Evolutionary conservation across 2,888 invertebrate genomes (phyloP).

Genomic region (Ariolimax columbianus): DNA sequence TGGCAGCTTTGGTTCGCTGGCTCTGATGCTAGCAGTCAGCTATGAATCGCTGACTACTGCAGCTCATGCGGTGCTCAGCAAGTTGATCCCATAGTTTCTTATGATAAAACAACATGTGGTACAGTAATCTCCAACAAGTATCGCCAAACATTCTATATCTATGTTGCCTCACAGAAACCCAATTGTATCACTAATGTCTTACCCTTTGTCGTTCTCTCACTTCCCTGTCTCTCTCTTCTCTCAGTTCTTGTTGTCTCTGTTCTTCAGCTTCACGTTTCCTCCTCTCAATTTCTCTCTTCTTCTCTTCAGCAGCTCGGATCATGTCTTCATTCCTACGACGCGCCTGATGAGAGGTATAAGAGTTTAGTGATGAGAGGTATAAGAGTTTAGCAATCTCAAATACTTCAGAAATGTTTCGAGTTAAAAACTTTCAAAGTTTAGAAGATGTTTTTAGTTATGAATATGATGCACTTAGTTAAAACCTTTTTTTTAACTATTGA

Average conservation of each 20-base stretch:
- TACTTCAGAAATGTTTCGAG: no score
- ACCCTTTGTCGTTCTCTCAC: conserved; percentile 68
- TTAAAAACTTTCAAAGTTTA: no score
- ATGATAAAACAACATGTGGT: not conserved
- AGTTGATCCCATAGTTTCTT: no score
- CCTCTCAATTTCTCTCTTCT: conserved; percentile 64
- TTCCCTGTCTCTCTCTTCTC: conserved; percentile 75
- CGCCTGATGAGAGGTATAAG: conserved; percentile 55
- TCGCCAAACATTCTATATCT: no score
- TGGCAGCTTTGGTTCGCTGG: no score
- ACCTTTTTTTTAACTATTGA: no score
- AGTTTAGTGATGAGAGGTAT: no score
- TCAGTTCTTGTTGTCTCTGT: conserved; percentile 62
- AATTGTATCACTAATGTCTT: not conserved
- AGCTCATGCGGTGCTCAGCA: no score
- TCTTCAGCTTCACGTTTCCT: conserved; percentile 63
- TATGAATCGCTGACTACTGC: no score
- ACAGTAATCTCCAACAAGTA: not conserved
- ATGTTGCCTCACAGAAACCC: not conserved
- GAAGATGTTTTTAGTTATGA: not conserved
- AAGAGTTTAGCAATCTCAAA: not conserved
- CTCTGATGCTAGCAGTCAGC: no score
- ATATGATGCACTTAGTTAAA: no score
- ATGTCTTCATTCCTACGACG: conserved; percentile 69
- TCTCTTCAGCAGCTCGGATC: conserved; percentile 65